Evolutionary conservation across 2,797 vertebrate genomes (phyloP).

Genomic region (Gambelia wislizenii): DNA sequence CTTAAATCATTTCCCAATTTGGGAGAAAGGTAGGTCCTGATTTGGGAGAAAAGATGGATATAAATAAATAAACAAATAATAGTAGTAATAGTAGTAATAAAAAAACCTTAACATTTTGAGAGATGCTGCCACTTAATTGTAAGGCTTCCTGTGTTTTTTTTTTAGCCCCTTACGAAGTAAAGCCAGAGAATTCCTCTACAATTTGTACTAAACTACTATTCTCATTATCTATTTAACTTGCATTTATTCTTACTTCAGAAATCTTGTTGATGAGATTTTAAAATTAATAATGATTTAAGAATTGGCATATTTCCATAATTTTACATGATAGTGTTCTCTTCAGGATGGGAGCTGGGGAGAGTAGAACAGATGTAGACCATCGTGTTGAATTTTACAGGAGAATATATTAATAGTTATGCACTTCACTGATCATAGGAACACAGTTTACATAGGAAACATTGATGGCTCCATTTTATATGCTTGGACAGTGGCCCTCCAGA

Average conservation of each 20-base stretch:
- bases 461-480: too few species aligned
- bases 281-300: too few species aligned
- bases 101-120: slow-evolving; percentile 18
- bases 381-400: neutral
- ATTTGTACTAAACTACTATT: slow-evolving; percentile 57
- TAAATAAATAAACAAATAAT: too few species aligned
- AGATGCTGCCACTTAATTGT: slow-evolving; percentile 32
- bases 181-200: slow-evolving; percentile 39
- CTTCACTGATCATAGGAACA: neutral
- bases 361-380: neutral
- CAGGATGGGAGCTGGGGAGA: neutral
- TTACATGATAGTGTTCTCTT: neutral
- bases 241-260: slow-evolving; percentile 33
- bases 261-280: slow-evolving; percentile 7
- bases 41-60: too few species aligned
- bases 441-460: neutral
- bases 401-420: neutral
- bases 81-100: too few species aligned
- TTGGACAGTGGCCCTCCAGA: neutral
- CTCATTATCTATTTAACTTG: slow-evolving; percentile 36
- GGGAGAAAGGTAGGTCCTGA: too few species aligned
- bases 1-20: too few species aligned
- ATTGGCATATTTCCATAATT: neutral
- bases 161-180: too few species aligned
- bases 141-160: neutral